A percentile compares a stretch with the other conserved stretches of the same genome.
Evolutionary conservation across 2,888 invertebrate species (phyloP).

Genomic region (Megamerina dolium): DNA sequence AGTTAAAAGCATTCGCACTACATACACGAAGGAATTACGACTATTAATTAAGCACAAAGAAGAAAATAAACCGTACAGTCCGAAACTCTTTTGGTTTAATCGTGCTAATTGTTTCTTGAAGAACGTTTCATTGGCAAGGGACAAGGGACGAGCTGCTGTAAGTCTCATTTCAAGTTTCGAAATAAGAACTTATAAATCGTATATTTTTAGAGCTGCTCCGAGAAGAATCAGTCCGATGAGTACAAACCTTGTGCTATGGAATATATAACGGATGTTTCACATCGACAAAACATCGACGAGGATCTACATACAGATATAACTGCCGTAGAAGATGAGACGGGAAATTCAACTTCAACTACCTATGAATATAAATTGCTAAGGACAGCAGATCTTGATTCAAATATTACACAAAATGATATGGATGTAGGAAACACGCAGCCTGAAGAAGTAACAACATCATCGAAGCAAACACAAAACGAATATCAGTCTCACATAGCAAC

Average conservation of each 20-base stretch:
- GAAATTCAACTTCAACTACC: not conserved
- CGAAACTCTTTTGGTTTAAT: conserved; percentile 31
- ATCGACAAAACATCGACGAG: not conserved
- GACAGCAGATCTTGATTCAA: not conserved
- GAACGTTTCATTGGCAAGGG: conserved; percentile 22
- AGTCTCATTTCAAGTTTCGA: not conserved
- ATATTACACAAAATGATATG: conserved; percentile 3
- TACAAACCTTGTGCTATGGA: conserved; percentile 7
- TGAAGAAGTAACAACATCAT: not conserved
- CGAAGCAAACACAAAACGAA: not conserved
- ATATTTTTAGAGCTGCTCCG: conserved; percentile 3
- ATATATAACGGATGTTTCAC: not conserved
- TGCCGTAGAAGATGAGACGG: conserved; percentile 1
- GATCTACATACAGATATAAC: conserved; percentile 1
- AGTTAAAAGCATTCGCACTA: conserved; percentile 38
- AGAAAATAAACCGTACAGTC: conserved; percentile 22
- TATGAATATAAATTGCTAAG: conserved; percentile 7
- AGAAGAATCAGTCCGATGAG: not conserved
- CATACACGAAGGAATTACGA: conserved; percentile 32
- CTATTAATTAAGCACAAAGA: conserved; percentile 24
- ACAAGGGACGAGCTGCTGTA: conserved; percentile 3
- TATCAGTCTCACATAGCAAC: not conserved
- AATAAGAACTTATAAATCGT: not conserved
- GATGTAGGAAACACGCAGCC: not conserved
- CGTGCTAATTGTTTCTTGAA: conserved; percentile 27